Evolutionary conservation across 2,888 invertebrate genomes (phyloP).

Genomic region (Ctena decussata): DNA sequence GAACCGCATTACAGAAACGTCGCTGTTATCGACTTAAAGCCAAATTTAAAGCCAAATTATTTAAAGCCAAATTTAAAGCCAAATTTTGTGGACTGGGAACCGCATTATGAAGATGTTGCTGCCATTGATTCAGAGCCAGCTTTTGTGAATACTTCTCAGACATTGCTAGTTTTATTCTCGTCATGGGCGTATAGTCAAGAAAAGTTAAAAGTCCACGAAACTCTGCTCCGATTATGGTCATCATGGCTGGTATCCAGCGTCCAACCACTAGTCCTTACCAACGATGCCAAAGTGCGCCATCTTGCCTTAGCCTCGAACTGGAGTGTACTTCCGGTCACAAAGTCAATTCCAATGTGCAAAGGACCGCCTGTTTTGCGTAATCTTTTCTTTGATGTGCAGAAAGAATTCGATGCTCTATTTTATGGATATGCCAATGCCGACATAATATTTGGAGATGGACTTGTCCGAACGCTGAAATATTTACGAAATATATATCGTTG

Average conservation of each 20-base stretch:
- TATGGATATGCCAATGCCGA: conserved; percentile 49
- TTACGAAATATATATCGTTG: conserved; percentile 26
- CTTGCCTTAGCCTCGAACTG: conserved; percentile 13
- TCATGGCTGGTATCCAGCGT: conserved; percentile 20
- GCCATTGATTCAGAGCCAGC: neutral
- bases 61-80: too few species aligned
- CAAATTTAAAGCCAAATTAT: too few species aligned
- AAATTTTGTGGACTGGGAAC: neutral
- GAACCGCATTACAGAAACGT: neutral
- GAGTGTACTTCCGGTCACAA: neutral
- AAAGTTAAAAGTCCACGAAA: conserved; percentile 15
- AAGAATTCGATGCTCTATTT: conserved; percentile 22
- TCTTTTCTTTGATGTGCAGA: conserved; percentile 20
- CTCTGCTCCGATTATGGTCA: conserved; percentile 22
- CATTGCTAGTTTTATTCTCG: conserved; percentile 41
- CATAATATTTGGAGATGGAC: conserved; percentile 41
- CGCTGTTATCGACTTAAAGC: neutral
- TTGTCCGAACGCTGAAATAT: conserved; percentile 35
- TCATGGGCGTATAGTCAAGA: conserved; percentile 22
- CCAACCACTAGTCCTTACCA: conserved; percentile 17
- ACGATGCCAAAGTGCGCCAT: neutral
- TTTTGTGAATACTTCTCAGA: neutral
- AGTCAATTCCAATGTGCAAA: neutral
- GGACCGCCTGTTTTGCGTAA: conserved; percentile 32
- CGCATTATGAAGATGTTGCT: neutral